These are phyloP conservation scores for Edolisoma coerulescens DNA, from an alignment of 2,113 vertebrate genomes.

Conservation along the genomic window DNA sequence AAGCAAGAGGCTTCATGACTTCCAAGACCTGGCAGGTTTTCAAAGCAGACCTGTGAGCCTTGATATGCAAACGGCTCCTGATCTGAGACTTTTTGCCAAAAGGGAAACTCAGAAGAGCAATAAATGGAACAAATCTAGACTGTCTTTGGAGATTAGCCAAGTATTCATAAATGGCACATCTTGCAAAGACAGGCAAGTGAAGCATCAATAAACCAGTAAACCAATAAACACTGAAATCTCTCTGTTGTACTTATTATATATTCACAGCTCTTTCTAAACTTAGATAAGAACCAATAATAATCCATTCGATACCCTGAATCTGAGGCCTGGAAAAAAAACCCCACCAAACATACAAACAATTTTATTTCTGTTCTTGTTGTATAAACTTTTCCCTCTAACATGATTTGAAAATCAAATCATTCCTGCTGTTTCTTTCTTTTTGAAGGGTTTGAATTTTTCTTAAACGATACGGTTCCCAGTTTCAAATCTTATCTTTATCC, in stretches of 20 bases:
- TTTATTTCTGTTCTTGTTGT: background rate
- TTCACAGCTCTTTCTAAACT: conserved; percentile 48
- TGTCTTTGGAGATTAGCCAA: conserved; percentile 54
- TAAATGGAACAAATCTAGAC: conserved; percentile 55
- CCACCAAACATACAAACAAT: background rate
- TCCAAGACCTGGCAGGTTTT: conserved; percentile 32
- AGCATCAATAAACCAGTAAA: conserved; percentile 22
- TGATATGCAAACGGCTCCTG: conserved; percentile 21
- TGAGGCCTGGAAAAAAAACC: background rate
- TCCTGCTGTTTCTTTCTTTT: conserved; percentile 3
- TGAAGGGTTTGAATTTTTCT: conserved; percentile 5
- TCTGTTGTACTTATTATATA: conserved; percentile 37
- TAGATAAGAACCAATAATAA: conserved; percentile 55
- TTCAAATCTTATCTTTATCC: background rate
- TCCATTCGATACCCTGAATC: conserved; percentile 40
- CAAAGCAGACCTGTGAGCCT: conserved; percentile 35
- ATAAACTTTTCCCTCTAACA: background rate
- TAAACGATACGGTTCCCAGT: background rate
- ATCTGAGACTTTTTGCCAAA: conserved; percentile 53
- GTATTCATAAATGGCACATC: conserved; percentile 1
- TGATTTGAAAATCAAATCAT: conserved; percentile 18
- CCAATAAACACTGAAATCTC: conserved; percentile 44
- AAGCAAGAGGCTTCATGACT: conserved; percentile 1
- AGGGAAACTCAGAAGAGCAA: conserved; percentile 49
- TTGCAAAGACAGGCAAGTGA: conserved; percentile 11